Percentiles rank a stretch among this genome's conserved stretches.
Evolutionary conservation across 1,140 invertebrate genomes (phyloP).

Genomic region (Atta cephalotes): DNA sequence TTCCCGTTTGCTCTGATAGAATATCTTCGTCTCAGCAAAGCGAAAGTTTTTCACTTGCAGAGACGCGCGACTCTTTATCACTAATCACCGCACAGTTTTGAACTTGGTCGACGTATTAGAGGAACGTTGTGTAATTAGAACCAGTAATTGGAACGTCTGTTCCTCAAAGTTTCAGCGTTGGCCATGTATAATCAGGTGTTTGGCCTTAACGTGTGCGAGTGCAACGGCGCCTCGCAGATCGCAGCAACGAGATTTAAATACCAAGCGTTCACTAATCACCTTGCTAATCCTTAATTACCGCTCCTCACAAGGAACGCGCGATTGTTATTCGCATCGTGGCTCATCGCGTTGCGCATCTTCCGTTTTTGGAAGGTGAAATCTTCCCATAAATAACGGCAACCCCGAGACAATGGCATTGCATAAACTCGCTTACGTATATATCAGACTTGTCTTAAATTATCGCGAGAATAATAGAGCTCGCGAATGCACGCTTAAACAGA

Average conservation of each 20-base stretch:
- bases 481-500: constrained; percentile 28
- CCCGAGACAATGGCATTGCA: constrained; percentile 65
- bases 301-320: constrained; percentile 25
- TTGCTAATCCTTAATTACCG: constrained; percentile 77
- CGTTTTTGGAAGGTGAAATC: constrained; percentile 71
- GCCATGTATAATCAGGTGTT: constrained; percentile 62
- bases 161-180: constrained; percentile 46
- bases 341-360: constrained; percentile 56
- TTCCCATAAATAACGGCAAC: constrained; percentile 71
- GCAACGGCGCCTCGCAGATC: constrained; percentile 50
- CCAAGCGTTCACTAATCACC: constrained; percentile 71
- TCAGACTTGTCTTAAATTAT: constrained; percentile 73
- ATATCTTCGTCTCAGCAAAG: constrained; percentile 34
- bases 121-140: constrained; percentile 64
- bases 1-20: constrained; percentile 30
- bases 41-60: constrained; percentile 57
- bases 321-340: constrained; percentile 71
- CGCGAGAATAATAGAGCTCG: constrained; percentile 66
- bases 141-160: constrained; percentile 64
- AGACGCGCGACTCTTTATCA: constrained; percentile 58
- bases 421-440: constrained; percentile 67
- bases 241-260: constrained; percentile 73
- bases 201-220: not conserved
- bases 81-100: constrained; percentile 59
- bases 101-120: constrained; percentile 59